These are phyloP conservation scores for Tigriopus japonicus DNA, from an alignment of 1,140 invertebrate genomes.

Conservation along the genomic window DNA sequence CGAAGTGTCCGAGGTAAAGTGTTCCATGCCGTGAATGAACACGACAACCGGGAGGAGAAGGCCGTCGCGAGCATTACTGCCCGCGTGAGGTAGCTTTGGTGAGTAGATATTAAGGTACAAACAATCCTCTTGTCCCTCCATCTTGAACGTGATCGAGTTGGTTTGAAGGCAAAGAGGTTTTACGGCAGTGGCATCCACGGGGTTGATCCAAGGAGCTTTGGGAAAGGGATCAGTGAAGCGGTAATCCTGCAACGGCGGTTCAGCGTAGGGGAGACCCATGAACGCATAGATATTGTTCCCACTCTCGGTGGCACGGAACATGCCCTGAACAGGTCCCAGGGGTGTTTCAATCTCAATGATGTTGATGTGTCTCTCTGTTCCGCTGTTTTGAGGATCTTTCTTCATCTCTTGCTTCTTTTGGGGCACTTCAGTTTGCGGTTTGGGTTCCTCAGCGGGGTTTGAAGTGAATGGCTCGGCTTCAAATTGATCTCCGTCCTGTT, in stretches of 20 bases:
- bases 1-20: slow-evolving; percentile 26
- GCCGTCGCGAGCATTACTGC: slow-evolving; percentile 21
- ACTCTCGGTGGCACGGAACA: too few relatives aligned
- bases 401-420: too few relatives aligned
- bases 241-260: neutral
- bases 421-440: too few relatives aligned
- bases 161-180: neutral
- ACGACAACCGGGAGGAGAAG: slow-evolving; percentile 17
- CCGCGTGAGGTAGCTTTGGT: slow-evolving; percentile 8
- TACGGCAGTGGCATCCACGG: neutral
- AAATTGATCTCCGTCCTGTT: too few relatives aligned
- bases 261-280: slow-evolving; percentile 3
- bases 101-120: slow-evolving; percentile 18
- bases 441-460: too few relatives aligned
- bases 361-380: too few relatives aligned
- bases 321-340: too few relatives aligned
- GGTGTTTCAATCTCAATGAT: too few relatives aligned
- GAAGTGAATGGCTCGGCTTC: too few relatives aligned
- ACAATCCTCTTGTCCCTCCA: slow-evolving; percentile 17
- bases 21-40: slow-evolving; percentile 17
- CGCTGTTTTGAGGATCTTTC: too few relatives aligned
- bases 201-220: slow-evolving; percentile 7
- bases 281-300: neutral
- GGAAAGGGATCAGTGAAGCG: neutral
- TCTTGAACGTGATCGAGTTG: too few relatives aligned